phyloP scores from a whole-genome alignment of 2,113 vertebrate genomes.

The Myanophis thanlyinensis region DNA sequence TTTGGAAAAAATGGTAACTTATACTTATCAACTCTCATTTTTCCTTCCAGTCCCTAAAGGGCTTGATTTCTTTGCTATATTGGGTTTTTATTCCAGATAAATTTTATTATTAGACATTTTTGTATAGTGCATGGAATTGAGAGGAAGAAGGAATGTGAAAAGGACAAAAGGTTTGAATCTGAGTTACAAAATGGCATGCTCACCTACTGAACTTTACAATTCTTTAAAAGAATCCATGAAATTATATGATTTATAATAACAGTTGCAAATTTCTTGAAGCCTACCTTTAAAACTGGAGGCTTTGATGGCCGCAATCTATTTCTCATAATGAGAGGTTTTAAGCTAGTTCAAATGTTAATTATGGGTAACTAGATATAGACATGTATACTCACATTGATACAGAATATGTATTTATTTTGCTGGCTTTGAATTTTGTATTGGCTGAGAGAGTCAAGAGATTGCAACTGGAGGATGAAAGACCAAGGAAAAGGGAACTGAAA shows the following conservation, averaged over 20 bases:
- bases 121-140: too few relatives aligned
- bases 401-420: background rate
- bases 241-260: background rate
- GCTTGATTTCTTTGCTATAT: slow-evolving; percentile 19
- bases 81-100: too few relatives aligned
- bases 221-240: slow-evolving; percentile 9
- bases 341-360: background rate
- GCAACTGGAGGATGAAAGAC: background rate
- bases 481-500: background rate
- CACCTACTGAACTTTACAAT: background rate
- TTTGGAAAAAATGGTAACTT: background rate
- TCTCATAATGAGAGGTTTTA: background rate
- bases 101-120: too few relatives aligned
- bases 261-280: background rate
- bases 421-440: background rate
- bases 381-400: background rate
- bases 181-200: background rate
- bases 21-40: background rate
- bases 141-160: too few relatives aligned
- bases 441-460: background rate
- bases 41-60: accelerated
- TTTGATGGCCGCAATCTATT: background rate
- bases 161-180: too few relatives aligned
- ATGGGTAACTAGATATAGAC: background rate
- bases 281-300: background rate